phyloP scores from a whole-genome alignment of 23 tunicate species.

The Styela clava region DNA sequence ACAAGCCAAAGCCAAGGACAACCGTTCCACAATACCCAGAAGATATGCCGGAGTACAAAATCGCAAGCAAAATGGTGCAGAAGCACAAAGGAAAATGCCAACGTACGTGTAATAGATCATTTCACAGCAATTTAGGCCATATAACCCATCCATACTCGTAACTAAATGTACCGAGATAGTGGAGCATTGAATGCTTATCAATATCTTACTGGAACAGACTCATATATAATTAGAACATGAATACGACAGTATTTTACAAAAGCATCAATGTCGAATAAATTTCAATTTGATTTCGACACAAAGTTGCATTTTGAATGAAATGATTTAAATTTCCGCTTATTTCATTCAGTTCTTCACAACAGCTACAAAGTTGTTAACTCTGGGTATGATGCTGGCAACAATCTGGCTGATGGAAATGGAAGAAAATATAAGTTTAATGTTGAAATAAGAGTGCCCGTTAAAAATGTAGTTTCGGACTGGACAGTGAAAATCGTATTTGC shows the following conservation, averaged over 20 bases:
- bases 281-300: too few species aligned
- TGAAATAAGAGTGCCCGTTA: slow-evolving; percentile 52
- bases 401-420: slow-evolving; percentile 20
- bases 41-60: slow-evolving; percentile 27
- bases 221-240: too few species aligned
- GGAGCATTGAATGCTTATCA: too few species aligned
- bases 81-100: slow-evolving; percentile 58
- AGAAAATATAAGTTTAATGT: slow-evolving; percentile 59
- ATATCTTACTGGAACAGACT: too few species aligned
- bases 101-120: slow-evolving; percentile 33
- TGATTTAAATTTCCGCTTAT: too few species aligned
- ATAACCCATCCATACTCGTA: too few species aligned
- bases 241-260: too few species aligned
- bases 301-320: too few species aligned
- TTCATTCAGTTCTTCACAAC: slow-evolving; percentile 53
- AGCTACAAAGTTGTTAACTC: slow-evolving; percentile 38
- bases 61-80: slow-evolving; percentile 33
- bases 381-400: slow-evolving; percentile 49
- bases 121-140: too few species aligned
- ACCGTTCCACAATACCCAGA: slow-evolving; percentile 20
- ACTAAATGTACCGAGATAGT: too few species aligned
- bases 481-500: slow-evolving; percentile 75
- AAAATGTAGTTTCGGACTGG: slow-evolving; percentile 54
- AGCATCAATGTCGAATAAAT: too few species aligned
- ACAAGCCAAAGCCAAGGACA: slow-evolving; percentile 4